Percentiles rank a stretch among this genome's conserved stretches.
These are phyloP conservation scores for Tragopan temminckii DNA, from an alignment of 2,797 vertebrate genomes.

Conservation along the genomic window DNA sequence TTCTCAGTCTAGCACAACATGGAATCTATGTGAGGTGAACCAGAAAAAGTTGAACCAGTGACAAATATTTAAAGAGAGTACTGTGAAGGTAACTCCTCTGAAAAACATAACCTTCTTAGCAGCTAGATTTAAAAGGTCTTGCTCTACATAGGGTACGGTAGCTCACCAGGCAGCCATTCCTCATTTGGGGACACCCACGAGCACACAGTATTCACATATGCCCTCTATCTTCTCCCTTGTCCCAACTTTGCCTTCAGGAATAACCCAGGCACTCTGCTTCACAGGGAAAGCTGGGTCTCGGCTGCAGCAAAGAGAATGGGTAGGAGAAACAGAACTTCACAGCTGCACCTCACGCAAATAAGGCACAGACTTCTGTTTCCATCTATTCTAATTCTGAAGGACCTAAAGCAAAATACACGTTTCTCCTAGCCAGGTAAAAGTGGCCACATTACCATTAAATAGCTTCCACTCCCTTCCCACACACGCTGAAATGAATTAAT, in stretches of 20 bases:
- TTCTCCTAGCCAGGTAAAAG: not conserved
- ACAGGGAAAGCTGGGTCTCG: not conserved
- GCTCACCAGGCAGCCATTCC: not conserved
- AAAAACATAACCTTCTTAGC: not conserved
- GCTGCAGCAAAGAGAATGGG: not conserved
- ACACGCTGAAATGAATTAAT: not conserved
- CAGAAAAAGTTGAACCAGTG: not conserved
- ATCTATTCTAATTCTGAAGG: not conserved
- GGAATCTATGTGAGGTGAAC: conserved; percentile 32
- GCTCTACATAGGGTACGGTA: not conserved
- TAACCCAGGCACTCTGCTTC: not conserved
- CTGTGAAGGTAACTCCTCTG: not conserved
- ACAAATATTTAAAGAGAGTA: not conserved
- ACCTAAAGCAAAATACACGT: not conserved
- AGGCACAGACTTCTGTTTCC: not conserved
- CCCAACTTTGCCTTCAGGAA: not conserved
- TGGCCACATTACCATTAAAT: too few species aligned
- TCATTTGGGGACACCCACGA: not conserved
- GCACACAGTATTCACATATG: rapidly evolving
- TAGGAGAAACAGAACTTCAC: not conserved
- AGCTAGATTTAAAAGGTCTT: not conserved
- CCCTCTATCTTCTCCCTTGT: not conserved
- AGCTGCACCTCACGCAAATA: not conserved
- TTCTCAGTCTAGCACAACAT: not conserved
- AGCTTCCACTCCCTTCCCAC: not conserved